Conservation (phyloP, 1,140 invertebrate species). For the Macrosteles quadrilineatus region DNA sequence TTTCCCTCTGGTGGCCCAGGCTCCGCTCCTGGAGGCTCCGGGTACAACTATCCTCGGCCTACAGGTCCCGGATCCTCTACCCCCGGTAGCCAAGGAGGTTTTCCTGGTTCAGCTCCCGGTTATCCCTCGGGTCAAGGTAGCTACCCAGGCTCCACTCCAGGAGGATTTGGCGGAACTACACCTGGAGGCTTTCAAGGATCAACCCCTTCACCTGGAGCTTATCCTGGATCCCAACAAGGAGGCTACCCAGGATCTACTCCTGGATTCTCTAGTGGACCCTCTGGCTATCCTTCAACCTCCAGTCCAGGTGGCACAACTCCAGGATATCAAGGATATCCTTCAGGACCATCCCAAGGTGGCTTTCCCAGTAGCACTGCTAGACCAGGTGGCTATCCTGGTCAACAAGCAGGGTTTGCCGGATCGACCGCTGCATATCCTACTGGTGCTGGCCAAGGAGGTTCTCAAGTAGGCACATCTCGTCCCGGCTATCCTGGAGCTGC, state of each 20-base stretch:
- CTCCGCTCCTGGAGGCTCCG: conserved; percentile 23
- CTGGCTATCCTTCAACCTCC: neutral
- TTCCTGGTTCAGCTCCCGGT: conserved; percentile 10
- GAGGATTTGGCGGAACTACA: conserved; percentile 16
- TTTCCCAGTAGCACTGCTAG: conserved; percentile 6
- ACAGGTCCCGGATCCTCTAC: conserved; percentile 37
- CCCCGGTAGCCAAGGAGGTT: conserved; percentile 28
- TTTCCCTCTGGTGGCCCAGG: conserved; percentile 30
- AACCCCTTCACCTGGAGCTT: neutral
- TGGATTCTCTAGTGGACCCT: conserved; percentile 18
- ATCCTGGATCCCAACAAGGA: neutral
- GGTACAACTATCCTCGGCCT: conserved; percentile 26
- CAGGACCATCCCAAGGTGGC: neutral
- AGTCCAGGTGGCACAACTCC: neutral
- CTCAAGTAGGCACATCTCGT: conserved; percentile 30
- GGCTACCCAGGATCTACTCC: conserved; percentile 24
- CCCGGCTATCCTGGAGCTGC: conserved; percentile 40
- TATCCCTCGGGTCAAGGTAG: neutral
- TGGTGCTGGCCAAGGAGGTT: conserved; percentile 34
- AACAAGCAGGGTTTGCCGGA: conserved; percentile 38
- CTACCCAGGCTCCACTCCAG: neutral
- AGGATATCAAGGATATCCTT: conserved; percentile 6
- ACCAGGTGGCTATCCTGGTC: conserved; percentile 31
- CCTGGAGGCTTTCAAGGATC: neutral
- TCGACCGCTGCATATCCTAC: conserved; percentile 31